Percentiles rank a stretch among this genome's conserved stretches.
Evolutionary conservation across 2,797 vertebrate species (phyloP).

Genomic region (Characodon lateralis): DNA sequence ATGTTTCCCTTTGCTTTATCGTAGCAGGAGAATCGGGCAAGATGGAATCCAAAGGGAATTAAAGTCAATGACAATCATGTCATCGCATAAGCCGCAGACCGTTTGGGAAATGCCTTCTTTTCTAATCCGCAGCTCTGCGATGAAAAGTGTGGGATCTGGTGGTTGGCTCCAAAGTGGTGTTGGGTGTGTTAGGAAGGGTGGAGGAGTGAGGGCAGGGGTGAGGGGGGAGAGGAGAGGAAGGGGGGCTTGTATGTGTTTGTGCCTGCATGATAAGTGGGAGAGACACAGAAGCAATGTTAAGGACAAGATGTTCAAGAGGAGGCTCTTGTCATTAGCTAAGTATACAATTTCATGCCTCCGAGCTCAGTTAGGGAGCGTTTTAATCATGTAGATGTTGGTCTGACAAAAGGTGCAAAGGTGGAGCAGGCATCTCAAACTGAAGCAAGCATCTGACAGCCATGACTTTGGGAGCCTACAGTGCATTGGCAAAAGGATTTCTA

Average conservation of each 20-base stretch:
- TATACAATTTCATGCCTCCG: slow-evolving; percentile 64
- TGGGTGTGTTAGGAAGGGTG: slow-evolving; percentile 58
- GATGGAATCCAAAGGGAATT: slow-evolving; percentile 60
- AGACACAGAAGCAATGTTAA: slow-evolving; percentile 8
- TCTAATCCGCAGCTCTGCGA: slow-evolving; percentile 68
- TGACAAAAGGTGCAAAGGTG: slow-evolving; percentile 41
- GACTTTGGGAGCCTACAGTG: not conserved
- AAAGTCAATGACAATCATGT: slow-evolving; percentile 73
- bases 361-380: slow-evolving; percentile 51
- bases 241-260: slow-evolving; percentile 31
- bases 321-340: slow-evolving; percentile 46
- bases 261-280: slow-evolving; percentile 24
- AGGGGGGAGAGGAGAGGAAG: not conserved
- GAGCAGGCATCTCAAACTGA: slow-evolving; percentile 22
- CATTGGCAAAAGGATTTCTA: not conserved
- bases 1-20: slow-evolving; percentile 45
- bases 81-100: slow-evolving; percentile 67
- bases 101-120: slow-evolving; percentile 67
- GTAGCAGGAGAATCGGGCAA: slow-evolving; percentile 35
- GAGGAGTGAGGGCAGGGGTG: slow-evolving; percentile 16
- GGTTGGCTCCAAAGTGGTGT: slow-evolving; percentile 47
- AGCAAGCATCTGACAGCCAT: slow-evolving; percentile 2
- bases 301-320: slow-evolving; percentile 49
- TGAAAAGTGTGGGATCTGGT: slow-evolving; percentile 58
- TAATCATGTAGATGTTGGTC: slow-evolving; percentile 59